Evolutionary conservation across 2,888 invertebrate species (phyloP), one percentile per base, ranked within the genome.

Genomic region (Watsonalla cultraria): DNA sequence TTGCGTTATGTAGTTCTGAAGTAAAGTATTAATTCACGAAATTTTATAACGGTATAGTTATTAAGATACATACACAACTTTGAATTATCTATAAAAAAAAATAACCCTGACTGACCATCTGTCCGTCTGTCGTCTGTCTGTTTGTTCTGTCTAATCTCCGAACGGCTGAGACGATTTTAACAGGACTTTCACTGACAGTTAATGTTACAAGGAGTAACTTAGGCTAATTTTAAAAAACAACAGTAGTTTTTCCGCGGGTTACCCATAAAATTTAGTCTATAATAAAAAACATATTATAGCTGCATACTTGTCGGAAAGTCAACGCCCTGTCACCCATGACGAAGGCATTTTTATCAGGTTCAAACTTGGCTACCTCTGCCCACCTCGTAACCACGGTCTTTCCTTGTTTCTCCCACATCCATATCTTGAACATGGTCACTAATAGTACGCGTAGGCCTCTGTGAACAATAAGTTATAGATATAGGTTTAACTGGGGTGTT

Each of bases 261-360:
- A 24, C 24, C 24, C 24, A 24, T 24, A 2, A 4, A 24, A 24
- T 24, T 24, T 2, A 24, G 1, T 14, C 53, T n/a, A n/a, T n/a
- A n/a, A n/a, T n/a, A n/a, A n/a, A n/a, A n/a, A n/a, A n/a, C n/a
- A n/a, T n/a, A n/a, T n/a, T n/a, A n/a, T n/a, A n/a, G n/a, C n/a
- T n/a, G n/a, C n/a, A 8, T 47, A 95, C 95, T 84, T 95, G 88
- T 59, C 90, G 84, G 70, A 93, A 96, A 0, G 94, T 95, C 86
- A 96, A 90, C 7, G 84, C 76, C 52, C 92, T 83, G 47, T 94
- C 93, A 47, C 94, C 95, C 89, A 94, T 94, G 15, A 94, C 76
- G 56, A 96, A 94, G 4, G 95, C 95, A 0, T 92, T 82, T 81
- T 96, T 96, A 14, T 94, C 80, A 0, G 95, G 95, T 58, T 93